Evolutionary conservation across 2,113 vertebrate species (phyloP), one percentile per base, ranked within the genome.

Genomic region (Azemiops feae): DNA sequence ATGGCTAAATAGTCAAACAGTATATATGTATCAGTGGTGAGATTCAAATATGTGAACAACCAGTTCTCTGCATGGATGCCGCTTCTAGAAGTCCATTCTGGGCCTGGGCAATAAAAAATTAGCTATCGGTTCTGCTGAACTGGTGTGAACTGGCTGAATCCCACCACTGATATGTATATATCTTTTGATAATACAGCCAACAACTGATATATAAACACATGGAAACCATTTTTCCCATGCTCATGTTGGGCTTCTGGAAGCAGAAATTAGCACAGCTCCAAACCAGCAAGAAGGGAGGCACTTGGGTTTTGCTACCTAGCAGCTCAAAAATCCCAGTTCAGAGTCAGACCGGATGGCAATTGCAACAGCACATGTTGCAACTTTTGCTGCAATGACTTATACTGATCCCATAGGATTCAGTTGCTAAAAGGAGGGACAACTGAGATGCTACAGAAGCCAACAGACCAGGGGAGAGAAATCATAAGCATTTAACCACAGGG

Each of bases 401-500:
- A 92, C 91, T 90, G 54, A 85, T 93, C 69, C 7, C 58, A 81
- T 52, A 34, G 45, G 27, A 87, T 64, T 91, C 43, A 89, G 89
- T 93, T 91, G 94, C 91, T 95, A 69, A 89, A 93, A 60, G 30
- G 47, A 93, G 64, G 55, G 86, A 57, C 74, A 90, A 53, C 54
- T 22, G 14, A 2, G 30, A 53, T 86, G 30, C 23, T 64, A 50
- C 30, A 30, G 89, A 43, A 87, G 92, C 74, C 95, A 34, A 89
- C 50, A 90, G 92, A 91, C 23, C n/a, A 85, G 93, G 69, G 53
- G 8, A 74, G 69, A 90, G 86, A 91, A 92, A 86, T 93, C 91
- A 57, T 25, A 85, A 81, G 58, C 94, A 91, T 96, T 94, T 43
- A 94, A 94, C 57, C 91, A 1, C 91, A 91, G 50, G 92, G 92